A percentile compares a stretch with the other conserved stretches of the same genome.
phyloP scores from a whole-genome alignment of 2,797 vertebrate species.

The Dryobates pubescens region DNA sequence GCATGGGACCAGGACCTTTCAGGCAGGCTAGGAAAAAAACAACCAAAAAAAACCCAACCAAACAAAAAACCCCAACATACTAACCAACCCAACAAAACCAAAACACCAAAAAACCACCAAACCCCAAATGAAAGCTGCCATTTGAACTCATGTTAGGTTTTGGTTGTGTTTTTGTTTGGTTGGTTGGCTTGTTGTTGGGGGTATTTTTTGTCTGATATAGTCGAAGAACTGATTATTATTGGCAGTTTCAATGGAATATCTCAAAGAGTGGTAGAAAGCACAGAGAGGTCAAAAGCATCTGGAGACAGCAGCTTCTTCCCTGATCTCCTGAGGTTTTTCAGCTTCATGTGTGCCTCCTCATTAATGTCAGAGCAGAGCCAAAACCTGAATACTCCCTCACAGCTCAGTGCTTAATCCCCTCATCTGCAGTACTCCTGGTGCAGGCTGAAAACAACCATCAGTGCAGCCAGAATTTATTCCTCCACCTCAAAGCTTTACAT shows the following conservation, averaged over 20 bases:
- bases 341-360: neutral
- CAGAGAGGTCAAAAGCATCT: neutral
- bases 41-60: too few species aligned
- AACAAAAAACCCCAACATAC: too few species aligned
- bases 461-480: neutral
- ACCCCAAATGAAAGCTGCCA: neutral
- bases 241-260: neutral
- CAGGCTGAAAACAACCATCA: neutral
- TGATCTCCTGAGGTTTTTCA: neutral
- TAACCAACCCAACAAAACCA: too few species aligned
- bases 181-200: too few species aligned
- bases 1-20: neutral
- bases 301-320: neutral
- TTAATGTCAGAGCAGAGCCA: neutral
- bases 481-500: neutral
- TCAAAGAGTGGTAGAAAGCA: neutral
- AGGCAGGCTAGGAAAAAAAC: neutral
- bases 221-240: neutral
- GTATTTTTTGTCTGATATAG: neutral
- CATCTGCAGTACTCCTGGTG: fast-evolving
- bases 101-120: too few species aligned
- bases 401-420: neutral
- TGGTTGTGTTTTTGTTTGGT: neutral
- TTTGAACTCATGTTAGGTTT: neutral
- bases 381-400: neutral